Percentiles rank a stretch among this genome's conserved stretches.
Conservation (phyloP, 2,797 vertebrate species). For the Nannoperca obscura region DNA sequence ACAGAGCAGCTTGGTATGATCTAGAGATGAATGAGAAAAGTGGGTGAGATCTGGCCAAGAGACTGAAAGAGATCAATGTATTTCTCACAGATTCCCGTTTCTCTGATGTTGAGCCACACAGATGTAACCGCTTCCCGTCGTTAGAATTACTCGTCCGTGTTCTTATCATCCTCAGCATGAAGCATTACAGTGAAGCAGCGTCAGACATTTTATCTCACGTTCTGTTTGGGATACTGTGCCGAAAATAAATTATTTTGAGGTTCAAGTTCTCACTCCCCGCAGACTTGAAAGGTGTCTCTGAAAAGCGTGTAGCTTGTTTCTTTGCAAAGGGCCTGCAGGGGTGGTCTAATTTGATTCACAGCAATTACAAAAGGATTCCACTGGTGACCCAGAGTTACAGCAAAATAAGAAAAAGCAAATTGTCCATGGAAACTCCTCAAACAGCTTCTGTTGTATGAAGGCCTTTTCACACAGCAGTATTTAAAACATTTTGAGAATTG, state of each 20-base stretch:
- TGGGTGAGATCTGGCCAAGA: conserved; percentile 44
- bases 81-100: conserved; percentile 37
- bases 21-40: conserved; percentile 61
- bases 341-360: conserved; percentile 27
- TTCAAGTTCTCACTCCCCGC: conserved; percentile 3
- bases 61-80: conserved; percentile 57
- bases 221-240: background rate
- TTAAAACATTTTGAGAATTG: background rate
- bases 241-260: background rate
- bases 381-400: conserved; percentile 29
- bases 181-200: background rate
- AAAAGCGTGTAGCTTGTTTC: conserved; percentile 7
- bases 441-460: conserved; percentile 2
- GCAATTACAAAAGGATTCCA: conserved; percentile 42
- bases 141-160: background rate
- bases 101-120: conserved; percentile 50
- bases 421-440: conserved; percentile 11
- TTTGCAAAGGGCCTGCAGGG: conserved; percentile 25
- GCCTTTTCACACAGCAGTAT: background rate
- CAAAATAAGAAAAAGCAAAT: background rate
- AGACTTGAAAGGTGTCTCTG: conserved; percentile 21
- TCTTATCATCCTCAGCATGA: background rate
- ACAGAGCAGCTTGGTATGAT: conserved; percentile 57
- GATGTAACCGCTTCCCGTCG: conserved; percentile 35
- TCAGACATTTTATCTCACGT: background rate